phyloP scores from a whole-genome alignment of 1,140 invertebrate species.

The Bombyx mandarina region DNA sequence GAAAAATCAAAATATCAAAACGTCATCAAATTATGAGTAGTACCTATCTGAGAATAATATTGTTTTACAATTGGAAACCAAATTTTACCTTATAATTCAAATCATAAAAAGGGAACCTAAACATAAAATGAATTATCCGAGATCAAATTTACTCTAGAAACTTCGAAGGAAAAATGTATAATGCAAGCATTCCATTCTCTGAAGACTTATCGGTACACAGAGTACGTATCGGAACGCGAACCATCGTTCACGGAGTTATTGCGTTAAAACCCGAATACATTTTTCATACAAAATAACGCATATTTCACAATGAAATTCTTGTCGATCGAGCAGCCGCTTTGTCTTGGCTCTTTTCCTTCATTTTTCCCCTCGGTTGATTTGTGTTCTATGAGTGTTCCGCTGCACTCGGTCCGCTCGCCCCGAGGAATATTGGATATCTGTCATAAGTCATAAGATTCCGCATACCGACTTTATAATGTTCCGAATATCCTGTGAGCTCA shows the following conservation, averaged over 20 bases:
- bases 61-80: too few relatives aligned
- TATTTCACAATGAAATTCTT: slow-evolving; percentile 54
- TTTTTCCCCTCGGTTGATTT: slow-evolving; percentile 47
- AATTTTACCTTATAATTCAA: too few relatives aligned
- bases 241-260: slow-evolving; percentile 22
- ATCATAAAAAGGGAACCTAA: too few relatives aligned
- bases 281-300: slow-evolving; percentile 52
- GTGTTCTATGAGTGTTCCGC: slow-evolving; percentile 45
- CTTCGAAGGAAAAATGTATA: too few relatives aligned
- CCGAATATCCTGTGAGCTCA: slow-evolving; percentile 16
- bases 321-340: slow-evolving; percentile 47
- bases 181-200: too few relatives aligned
- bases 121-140: too few relatives aligned
- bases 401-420: slow-evolving; percentile 28
- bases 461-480: slow-evolving; percentile 37
- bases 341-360: slow-evolving; percentile 29
- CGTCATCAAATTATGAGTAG: too few relatives aligned
- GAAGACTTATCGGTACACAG: too few relatives aligned
- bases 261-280: slow-evolving; percentile 44
- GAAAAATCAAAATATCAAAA: too few relatives aligned
- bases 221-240: slow-evolving; percentile 13
- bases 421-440: slow-evolving; percentile 45
- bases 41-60: too few relatives aligned
- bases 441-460: slow-evolving; percentile 46
- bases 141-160: too few relatives aligned